These are phyloP conservation scores for Dendrolimus pini DNA, from an alignment of 2,888 invertebrate genomes.

Conservation along the genomic window DNA sequence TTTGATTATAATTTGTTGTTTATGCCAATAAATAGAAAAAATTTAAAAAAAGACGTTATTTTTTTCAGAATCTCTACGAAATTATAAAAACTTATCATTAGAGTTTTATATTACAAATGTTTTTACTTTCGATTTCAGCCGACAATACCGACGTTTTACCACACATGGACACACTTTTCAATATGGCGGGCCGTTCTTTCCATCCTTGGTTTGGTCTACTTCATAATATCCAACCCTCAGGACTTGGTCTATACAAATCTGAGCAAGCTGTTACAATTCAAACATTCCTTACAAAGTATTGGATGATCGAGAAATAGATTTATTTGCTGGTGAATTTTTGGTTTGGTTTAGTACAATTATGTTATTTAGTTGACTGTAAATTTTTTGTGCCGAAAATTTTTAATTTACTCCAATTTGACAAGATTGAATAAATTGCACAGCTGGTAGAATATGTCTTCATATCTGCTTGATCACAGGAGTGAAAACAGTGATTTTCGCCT, in stretches of 20 bases:
- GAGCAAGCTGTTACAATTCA: constrained; percentile 58
- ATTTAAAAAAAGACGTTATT: too few species aligned
- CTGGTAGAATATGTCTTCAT: too few species aligned
- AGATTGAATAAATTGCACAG: too few species aligned
- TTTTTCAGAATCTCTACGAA: too few species aligned
- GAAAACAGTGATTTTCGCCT: too few species aligned
- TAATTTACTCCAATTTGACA: too few species aligned
- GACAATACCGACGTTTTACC: constrained; percentile 67
- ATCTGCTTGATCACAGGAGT: too few species aligned
- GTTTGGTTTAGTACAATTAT: not conserved
- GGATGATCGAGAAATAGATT: constrained; percentile 40
- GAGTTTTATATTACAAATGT: too few species aligned
- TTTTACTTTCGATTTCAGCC: constrained; percentile 51
- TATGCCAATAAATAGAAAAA: too few species aligned
- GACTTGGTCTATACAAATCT: constrained; percentile 72
- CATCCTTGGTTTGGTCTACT: constrained; percentile 74
- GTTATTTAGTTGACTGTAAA: not conserved
- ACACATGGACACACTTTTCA: constrained; percentile 78
- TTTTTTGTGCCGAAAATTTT: too few species aligned
- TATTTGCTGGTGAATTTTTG: not conserved
- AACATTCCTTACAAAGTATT: constrained; percentile 64
- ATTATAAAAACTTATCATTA: too few species aligned
- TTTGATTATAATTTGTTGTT: too few species aligned
- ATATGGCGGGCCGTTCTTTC: constrained; percentile 78
- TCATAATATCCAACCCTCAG: constrained; percentile 72